A percentile compares a stretch with the other conserved stretches of the same genome.
Evolutionary conservation across 1,140 invertebrate species (phyloP).

Genomic region (Cotesia vestalis): DNA sequence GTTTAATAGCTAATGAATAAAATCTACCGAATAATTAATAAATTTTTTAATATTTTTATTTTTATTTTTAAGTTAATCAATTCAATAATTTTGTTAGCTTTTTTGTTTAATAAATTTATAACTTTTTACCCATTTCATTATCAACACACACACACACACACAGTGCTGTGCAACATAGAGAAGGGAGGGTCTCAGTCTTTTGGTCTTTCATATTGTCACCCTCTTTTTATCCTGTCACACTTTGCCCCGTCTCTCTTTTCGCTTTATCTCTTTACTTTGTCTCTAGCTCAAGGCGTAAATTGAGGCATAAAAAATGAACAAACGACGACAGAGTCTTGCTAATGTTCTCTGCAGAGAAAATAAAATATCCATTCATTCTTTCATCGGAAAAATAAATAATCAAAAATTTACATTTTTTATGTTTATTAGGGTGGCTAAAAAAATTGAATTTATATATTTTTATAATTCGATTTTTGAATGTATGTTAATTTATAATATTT

Average conservation of each 20-base stretch:
- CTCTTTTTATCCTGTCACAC: constrained; percentile 49
- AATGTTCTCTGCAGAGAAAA: constrained; percentile 50
- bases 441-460: too few relatives aligned
- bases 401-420: not conserved
- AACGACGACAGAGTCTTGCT: constrained; percentile 45
- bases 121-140: constrained; percentile 10
- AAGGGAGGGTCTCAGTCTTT: not conserved
- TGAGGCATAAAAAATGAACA: constrained; percentile 54
- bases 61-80: too few relatives aligned
- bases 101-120: too few relatives aligned
- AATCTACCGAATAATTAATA: too few relatives aligned
- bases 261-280: constrained; percentile 27
- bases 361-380: constrained; percentile 46
- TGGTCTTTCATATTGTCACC: not conserved
- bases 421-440: too few relatives aligned
- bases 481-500: too few relatives aligned
- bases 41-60: too few relatives aligned
- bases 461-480: too few relatives aligned
- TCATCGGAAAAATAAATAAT: not conserved
- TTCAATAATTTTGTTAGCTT: too few relatives aligned
- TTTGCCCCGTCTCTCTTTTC: constrained; percentile 30
- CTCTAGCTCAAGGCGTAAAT: constrained; percentile 47
- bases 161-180: too few relatives aligned
- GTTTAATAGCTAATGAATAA: too few relatives aligned
- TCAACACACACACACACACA: not conserved